Conservation (phyloP, 2,797 vertebrate species). For the Philypnodon macrostomus region DNA sequence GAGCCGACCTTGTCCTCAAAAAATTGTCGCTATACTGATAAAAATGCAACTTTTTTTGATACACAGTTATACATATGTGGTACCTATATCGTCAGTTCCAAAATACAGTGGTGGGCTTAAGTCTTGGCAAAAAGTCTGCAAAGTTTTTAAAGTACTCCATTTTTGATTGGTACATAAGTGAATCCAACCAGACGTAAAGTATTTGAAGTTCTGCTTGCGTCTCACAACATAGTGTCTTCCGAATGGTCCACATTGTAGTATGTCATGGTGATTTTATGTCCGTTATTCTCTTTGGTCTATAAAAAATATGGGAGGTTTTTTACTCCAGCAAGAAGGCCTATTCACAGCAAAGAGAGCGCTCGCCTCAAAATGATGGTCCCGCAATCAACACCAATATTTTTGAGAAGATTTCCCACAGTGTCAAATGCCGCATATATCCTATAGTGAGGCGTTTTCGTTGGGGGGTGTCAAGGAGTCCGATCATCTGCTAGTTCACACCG, state of each 20-base stretch:
- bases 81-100: constrained; percentile 77
- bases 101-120: constrained; percentile 91
- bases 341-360: constrained; percentile 77
- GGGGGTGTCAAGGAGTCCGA: constrained; percentile 34
- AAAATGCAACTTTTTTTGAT: constrained; percentile 81
- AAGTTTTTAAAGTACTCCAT: constrained; percentile 80
- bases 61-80: constrained; percentile 77
- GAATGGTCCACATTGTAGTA: constrained; percentile 40
- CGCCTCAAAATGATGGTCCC: constrained; percentile 59
- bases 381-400: constrained; percentile 73
- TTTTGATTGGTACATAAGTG: constrained; percentile 52
- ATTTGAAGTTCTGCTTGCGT: constrained; percentile 20
- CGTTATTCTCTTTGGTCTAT: constrained; percentile 97
- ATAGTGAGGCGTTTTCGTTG: constrained; percentile 45
- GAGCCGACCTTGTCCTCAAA: constrained; percentile 75
- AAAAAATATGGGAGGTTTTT: constrained; percentile 89
- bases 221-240: constrained; percentile 38
- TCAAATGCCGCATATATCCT: constrained; percentile 50
- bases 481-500: constrained; percentile 79
- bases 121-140: constrained; percentile 81
- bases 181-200: constrained; percentile 16
- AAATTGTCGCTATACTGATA: constrained; percentile 81
- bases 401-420: constrained; percentile 24
- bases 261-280: constrained; percentile 64
- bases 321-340: constrained; percentile 89